Evolutionary conservation across 2,888 invertebrate species (phyloP).

Genomic region (Lycophotia porphyrea): DNA sequence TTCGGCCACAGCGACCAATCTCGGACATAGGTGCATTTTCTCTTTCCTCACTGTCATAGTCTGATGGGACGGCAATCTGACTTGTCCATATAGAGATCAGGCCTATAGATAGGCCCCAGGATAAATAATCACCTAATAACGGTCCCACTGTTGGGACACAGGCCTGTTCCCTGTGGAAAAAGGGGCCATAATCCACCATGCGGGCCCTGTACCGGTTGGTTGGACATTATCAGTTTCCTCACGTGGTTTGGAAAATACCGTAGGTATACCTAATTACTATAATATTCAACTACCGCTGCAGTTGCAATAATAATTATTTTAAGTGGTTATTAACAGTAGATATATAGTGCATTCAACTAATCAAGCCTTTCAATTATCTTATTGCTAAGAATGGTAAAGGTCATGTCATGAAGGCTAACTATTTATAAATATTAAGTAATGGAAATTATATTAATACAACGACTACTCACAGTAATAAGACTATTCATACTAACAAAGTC

Average conservation of each 20-base stretch:
- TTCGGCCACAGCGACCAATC: too few species aligned
- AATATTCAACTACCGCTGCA: neutral
- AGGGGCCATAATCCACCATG: neutral
- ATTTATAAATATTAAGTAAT: conserved; percentile 37
- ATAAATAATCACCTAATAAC: neutral
- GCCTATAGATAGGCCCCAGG: too few species aligned
- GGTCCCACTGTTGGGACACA: neutral
- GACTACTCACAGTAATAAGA: conserved; percentile 14
- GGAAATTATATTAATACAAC: conserved; percentile 41
- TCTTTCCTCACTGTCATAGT: too few species aligned
- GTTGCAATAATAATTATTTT: neutral
- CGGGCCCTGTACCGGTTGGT: neutral
- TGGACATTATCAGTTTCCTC: neutral
- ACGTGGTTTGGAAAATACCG: neutral
- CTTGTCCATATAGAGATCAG: too few species aligned
- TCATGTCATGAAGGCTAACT: conserved; percentile 2
- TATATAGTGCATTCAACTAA: neutral
- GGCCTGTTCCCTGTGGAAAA: neutral
- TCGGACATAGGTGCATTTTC: too few species aligned
- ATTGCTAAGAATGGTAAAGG: neutral
- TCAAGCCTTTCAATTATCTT: conserved; percentile 14
- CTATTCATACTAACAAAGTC: conserved; percentile 43
- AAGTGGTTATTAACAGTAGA: neutral
- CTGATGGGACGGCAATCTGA: too few species aligned
- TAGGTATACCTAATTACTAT: neutral